A percentile compares a stretch with the other conserved stretches of the same genome.
phyloP scores from a whole-genome alignment of 1,140 invertebrate species.

The Macrobrachium rosenbergii region DNA sequence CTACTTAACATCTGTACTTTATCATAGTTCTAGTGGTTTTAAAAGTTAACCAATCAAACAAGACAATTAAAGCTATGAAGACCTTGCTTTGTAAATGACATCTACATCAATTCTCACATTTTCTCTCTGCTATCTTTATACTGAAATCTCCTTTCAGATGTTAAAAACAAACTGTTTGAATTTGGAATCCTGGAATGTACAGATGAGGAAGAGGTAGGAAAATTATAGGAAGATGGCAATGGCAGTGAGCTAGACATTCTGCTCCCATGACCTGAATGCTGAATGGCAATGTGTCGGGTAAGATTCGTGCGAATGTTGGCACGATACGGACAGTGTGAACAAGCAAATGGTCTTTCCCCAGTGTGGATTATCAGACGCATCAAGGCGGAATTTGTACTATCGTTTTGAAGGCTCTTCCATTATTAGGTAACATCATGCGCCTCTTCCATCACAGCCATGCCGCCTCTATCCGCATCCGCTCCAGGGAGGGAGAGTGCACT shows the following conservation, averaged over 20 bases:
- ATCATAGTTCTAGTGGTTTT: background rate
- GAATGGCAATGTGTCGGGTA: constrained; percentile 57
- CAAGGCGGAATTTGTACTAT: constrained; percentile 60
- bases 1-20: background rate
- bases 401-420: constrained; percentile 54
- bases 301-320: constrained; percentile 62
- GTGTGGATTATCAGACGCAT: constrained; percentile 68
- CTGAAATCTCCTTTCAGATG: constrained; percentile 12
- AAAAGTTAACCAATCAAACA: background rate
- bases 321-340: constrained; percentile 66
- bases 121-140: background rate
- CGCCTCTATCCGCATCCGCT: constrained; percentile 27
- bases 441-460: constrained; percentile 30
- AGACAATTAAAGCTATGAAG: background rate
- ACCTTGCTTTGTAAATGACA: background rate
- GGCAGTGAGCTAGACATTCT: constrained; percentile 20
- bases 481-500: constrained; percentile 30
- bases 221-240: background rate
- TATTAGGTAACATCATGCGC: too few relatives aligned
- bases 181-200: constrained; percentile 46
- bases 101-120: background rate
- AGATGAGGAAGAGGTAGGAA: constrained; percentile 28
- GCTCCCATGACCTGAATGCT: constrained; percentile 35
- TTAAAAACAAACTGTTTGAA: constrained; percentile 27
- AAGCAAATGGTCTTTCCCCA: constrained; percentile 74